Evolutionary conservation across 1,140 invertebrate species (phyloP), one percentile per base, ranked within the genome.

Genomic region (Zaprionus inermis): DNA sequence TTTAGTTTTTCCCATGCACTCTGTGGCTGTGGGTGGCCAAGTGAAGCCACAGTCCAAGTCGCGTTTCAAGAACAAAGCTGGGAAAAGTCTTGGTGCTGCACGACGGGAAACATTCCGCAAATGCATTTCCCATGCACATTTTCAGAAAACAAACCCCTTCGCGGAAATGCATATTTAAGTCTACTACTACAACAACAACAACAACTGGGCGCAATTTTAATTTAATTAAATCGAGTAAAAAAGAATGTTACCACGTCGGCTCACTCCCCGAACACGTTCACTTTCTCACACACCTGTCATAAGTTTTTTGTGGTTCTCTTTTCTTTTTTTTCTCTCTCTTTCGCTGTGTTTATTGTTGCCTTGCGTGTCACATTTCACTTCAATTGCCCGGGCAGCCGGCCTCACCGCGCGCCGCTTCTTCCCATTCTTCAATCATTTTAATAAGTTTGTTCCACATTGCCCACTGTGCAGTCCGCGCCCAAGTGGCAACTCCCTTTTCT

Each of bases 101-200:
- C 22, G 51, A 54, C 55, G 49, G 67, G 55, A 76, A 72, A 65
- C 71, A 81, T 81, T 79, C 79, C 79, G 64, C 73, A 76, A 69
- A 79, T 65, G 67, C 78, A 72, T 63, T 81, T 81, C 79, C 79
- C 79, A 81, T 79, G 79, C 78, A 75, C 65, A 65, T 71, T 76
- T 76, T 55, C 56, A 66, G 57, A 46, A 32, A 18, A 65, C 65
- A 61, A 63, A 22, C 18, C 56, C 24, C 49, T 36, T 16, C 67
- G 55, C 70, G 70, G 70, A 72, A 72, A 54, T 76, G 61, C 72
- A 63, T 63, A 63, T 63, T 63, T 63, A 63, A 63, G 46, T 32
- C 72, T 59, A 59, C 38, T 18, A 22, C 52, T 51, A 16, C 63
- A 55, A 36, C 41, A 60, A 7, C 24, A 66, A 28, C 70, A 73